A percentile compares a stretch with the other conserved stretches of the same genome.
Evolutionary conservation across 2,888 invertebrate genomes (phyloP).

Genomic region (Copidosoma aretas): DNA sequence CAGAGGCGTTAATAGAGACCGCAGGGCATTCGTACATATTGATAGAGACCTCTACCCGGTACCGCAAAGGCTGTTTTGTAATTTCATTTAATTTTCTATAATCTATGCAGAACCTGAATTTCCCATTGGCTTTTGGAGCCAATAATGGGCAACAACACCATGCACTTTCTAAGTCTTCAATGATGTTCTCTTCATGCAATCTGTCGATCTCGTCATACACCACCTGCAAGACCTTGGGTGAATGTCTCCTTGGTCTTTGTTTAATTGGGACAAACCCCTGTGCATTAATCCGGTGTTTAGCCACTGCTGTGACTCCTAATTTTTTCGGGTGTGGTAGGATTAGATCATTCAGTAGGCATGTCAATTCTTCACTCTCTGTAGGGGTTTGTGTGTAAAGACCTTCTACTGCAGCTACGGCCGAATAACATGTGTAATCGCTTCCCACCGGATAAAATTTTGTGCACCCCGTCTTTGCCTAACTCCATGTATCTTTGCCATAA

Average conservation of each 20-base stretch:
- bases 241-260: slow-evolving; percentile 19
- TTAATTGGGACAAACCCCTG: slow-evolving; percentile 18
- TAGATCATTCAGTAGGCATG: too few relatives aligned
- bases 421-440: too few relatives aligned
- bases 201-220: slow-evolving; percentile 48
- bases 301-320: too few relatives aligned
- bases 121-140: slow-evolving; percentile 46
- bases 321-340: too few relatives aligned
- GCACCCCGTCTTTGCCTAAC: too few relatives aligned
- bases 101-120: slow-evolving; percentile 50
- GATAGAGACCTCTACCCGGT: too few relatives aligned
- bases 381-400: too few relatives aligned
- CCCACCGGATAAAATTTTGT: too few relatives aligned
- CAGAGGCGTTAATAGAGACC: slow-evolving; percentile 32
- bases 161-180: slow-evolving; percentile 27
- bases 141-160: slow-evolving; percentile 47
- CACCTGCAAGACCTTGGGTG: slow-evolving; percentile 9
- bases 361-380: too few relatives aligned
- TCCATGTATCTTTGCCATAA: too few relatives aligned
- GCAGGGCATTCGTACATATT: slow-evolving; percentile 29
- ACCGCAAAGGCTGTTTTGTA: slow-evolving; percentile 35
- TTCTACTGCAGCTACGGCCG: too few relatives aligned
- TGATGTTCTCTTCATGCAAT: slow-evolving; percentile 50
- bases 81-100: slow-evolving; percentile 46
- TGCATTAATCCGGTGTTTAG: slow-evolving; percentile 19